A percentile compares a stretch with the other conserved stretches of the same genome.
Conservation (phyloP, 1,140 invertebrate genomes). For the Cephus cinctus region DNA sequence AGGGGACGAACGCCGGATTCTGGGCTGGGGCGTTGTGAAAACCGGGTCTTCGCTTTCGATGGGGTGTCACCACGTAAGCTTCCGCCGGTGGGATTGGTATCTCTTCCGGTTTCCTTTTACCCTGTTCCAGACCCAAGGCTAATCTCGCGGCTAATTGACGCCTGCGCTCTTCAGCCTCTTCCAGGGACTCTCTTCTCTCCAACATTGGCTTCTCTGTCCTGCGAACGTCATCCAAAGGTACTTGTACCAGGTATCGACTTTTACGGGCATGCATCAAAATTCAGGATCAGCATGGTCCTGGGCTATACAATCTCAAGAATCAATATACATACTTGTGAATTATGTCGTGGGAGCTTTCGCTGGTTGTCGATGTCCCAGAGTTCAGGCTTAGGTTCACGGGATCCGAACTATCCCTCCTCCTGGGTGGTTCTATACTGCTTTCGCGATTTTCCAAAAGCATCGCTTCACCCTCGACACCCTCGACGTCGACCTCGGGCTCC, state of each 20-base stretch:
- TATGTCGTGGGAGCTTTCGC: conserved; percentile 48
- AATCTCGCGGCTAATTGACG: conserved; percentile 47
- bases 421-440: conserved; percentile 47
- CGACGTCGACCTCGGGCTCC: conserved; percentile 58
- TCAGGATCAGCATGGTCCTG: too few species aligned
- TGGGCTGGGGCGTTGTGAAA: conserved; percentile 83
- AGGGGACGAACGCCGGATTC: conserved; percentile 81
- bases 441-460: conserved; percentile 52
- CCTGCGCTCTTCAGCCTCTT: conserved; percentile 52
- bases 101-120: conserved; percentile 52
- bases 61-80: conserved; percentile 78
- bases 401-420: conserved; percentile 59
- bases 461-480: conserved; percentile 57
- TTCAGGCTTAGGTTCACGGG: conserved; percentile 74
- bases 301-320: conserved; percentile 1
- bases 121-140: conserved; percentile 46
- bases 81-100: conserved; percentile 53
- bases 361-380: conserved; percentile 49
- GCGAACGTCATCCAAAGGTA: conserved; percentile 10
- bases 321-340: conserved; percentile 37
- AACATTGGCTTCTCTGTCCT: conserved; percentile 41
- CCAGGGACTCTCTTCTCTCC: conserved; percentile 52
- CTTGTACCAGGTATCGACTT: too few species aligned
- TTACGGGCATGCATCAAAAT: too few species aligned
- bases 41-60: conserved; percentile 77